Evolutionary conservation across 1,140 invertebrate genomes (phyloP).

Genomic region (Magallana ariakensis): DNA sequence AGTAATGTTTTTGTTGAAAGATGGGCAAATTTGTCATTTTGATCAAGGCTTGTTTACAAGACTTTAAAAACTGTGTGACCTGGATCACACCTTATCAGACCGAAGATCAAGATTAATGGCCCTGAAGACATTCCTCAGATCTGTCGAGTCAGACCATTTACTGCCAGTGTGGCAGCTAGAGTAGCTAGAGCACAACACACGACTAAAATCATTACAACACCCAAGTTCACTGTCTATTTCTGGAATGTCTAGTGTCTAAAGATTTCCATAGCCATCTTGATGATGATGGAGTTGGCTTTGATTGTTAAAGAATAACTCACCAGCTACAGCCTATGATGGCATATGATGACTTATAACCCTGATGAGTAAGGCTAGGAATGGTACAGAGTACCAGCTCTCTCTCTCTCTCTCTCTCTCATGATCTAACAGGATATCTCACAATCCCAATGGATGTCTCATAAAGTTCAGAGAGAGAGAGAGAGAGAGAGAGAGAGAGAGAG

Average conservation of each 20-base stretch:
- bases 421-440: not conserved
- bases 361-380: constrained; percentile 6
- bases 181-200: not conserved
- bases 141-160: constrained; percentile 33
- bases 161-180: not conserved
- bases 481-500: not conserved
- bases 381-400: not conserved
- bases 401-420: not conserved
- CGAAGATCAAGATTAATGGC: constrained; percentile 8
- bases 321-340: constrained; percentile 5
- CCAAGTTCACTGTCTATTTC: constrained; percentile 34
- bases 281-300: not conserved
- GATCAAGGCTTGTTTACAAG: constrained; percentile 3
- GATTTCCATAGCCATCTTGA: not conserved
- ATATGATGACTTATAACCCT: not conserved
- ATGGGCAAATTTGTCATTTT: constrained; percentile 9
- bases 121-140: not conserved
- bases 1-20: not conserved
- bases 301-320: not conserved
- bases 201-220: constrained; percentile 38
- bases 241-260: not conserved
- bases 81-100: constrained; percentile 35
- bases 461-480: not conserved
- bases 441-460: not conserved
- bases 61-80: not conserved